Conservation (phyloP, 1,140 invertebrate species). For the Caenorhabditis brenneri region DNA sequence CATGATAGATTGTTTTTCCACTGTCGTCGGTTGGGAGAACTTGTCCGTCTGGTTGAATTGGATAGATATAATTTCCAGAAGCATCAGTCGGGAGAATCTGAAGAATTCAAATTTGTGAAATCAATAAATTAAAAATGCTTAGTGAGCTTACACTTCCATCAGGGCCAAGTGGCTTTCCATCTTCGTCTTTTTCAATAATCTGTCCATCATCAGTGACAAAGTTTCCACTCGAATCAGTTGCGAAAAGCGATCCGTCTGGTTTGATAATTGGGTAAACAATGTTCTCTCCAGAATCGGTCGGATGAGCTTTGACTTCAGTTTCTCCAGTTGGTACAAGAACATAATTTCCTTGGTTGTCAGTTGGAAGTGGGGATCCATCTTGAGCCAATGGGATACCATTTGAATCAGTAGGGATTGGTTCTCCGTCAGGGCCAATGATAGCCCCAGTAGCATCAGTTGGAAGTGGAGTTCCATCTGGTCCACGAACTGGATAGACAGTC, state of each 20-base stretch:
- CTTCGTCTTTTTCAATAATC: conserved; percentile 17
- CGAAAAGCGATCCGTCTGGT: conserved; percentile 35
- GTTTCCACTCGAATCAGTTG: conserved; percentile 1
- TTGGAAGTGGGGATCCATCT: conserved; percentile 47
- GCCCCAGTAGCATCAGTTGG: conserved; percentile 41
- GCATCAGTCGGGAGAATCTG: conserved; percentile 32
- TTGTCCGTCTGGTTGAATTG: conserved; percentile 50
- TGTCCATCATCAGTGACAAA: conserved; percentile 11
- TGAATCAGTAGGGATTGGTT: conserved; percentile 37
- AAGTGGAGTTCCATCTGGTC: conserved; percentile 31
- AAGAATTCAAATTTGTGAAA: too few relatives aligned
- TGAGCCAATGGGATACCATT: conserved; percentile 38
- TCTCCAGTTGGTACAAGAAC: background rate
- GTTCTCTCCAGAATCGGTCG: conserved; percentile 58
- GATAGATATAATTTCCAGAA: conserved; percentile 54
- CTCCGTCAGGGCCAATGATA: conserved; percentile 46
- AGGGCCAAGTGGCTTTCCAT: conserved; percentile 48
- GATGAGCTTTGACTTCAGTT: conserved; percentile 43
- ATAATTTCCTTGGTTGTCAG: conserved; percentile 44
- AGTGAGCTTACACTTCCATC: conserved; percentile 8
- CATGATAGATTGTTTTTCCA: conserved; percentile 43
- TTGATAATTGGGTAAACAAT: conserved; percentile 37
- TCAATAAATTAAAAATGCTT: too few relatives aligned
- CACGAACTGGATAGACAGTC: conserved; percentile 42
- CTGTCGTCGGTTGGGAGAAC: conserved; percentile 45